Evolutionary conservation across 1,140 invertebrate genomes (phyloP), one percentile per base, ranked within the genome.

Genomic region (Camponotus floridanus): DNA sequence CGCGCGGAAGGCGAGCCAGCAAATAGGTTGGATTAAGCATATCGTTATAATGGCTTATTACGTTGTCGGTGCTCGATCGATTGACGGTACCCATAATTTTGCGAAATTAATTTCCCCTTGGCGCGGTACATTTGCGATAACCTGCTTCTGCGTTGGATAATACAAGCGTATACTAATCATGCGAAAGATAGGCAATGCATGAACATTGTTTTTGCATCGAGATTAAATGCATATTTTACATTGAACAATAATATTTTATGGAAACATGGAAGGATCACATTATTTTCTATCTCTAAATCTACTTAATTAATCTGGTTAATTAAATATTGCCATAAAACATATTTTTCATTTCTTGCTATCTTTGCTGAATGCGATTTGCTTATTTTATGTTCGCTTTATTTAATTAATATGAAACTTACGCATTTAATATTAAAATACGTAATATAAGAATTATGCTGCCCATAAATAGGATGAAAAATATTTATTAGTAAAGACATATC

Each of bases 11-110:
- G 33, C 21, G 21, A 48, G 36, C 45, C 11, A 21, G 51, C 48
- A n/a, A 79, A 26, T 57, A 73, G 61, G 65, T 80, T 21, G 67
- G 88, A 91, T 91, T 88, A 91, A 90, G 88, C 88, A 86, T 89
- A 91, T 90, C 90, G 86, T 90, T 91, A 86, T 87, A 89, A 89
- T 87, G 64, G 90, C 67, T 87, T 87, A 91, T 91, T 91, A 88
- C 85, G 76, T 85, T 86, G 67, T 79, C 64, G 21, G 57, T 26
- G 59, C 83, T 26, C 26, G 67, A 48, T 33, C 73, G 81, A 87
- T 90, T 76, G 57, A n/a, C 31, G 71, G 68, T 87, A 51, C n/a
- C 57, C 70, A 51, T 76, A 81, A 89, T 79, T 86, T 67, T 33
- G 71, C 73, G 51, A 86, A 87, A 91, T 91, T 88, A 88, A 90